Conservation (phyloP, 2,888 invertebrate species). For the Rapana venosa region DNA sequence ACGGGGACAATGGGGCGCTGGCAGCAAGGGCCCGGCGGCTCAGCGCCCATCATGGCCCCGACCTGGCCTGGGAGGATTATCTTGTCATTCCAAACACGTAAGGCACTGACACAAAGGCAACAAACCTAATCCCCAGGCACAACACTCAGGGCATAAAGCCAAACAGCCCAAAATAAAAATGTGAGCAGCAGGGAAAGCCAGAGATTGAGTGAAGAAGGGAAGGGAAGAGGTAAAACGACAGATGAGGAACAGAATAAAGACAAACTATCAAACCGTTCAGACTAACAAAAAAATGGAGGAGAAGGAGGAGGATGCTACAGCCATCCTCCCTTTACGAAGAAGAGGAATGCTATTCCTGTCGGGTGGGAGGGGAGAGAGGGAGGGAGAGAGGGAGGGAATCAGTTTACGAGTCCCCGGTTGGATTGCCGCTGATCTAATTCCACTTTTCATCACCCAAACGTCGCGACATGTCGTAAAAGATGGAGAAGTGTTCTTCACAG, state of each 20-base stretch:
- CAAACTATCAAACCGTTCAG: background rate
- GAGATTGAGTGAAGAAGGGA: background rate
- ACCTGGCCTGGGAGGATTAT: background rate
- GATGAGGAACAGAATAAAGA: background rate
- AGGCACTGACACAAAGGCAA: background rate
- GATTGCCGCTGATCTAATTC: conserved; percentile 10
- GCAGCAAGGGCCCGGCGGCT: background rate
- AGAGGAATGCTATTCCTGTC: background rate
- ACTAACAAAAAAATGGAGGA: background rate
- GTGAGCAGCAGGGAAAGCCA: background rate
- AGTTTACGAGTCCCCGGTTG: conserved; percentile 2
- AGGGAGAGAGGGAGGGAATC: background rate
- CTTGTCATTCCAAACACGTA: background rate
- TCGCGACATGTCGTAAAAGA: conserved; percentile 36
- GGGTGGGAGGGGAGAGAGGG: background rate
- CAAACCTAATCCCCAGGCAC: background rate
- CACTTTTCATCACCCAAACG: background rate
- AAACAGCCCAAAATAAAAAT: background rate
- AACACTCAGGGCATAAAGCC: background rate
- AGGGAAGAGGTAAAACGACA: background rate
- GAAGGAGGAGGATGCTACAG: background rate
- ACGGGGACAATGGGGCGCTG: background rate
- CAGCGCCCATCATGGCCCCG: background rate
- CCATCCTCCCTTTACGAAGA: background rate
- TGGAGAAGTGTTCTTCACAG: conserved; percentile 2